Evolutionary conservation across 2,113 vertebrate genomes (phyloP).

Genomic region (Rhadina sibilatrix): DNA sequence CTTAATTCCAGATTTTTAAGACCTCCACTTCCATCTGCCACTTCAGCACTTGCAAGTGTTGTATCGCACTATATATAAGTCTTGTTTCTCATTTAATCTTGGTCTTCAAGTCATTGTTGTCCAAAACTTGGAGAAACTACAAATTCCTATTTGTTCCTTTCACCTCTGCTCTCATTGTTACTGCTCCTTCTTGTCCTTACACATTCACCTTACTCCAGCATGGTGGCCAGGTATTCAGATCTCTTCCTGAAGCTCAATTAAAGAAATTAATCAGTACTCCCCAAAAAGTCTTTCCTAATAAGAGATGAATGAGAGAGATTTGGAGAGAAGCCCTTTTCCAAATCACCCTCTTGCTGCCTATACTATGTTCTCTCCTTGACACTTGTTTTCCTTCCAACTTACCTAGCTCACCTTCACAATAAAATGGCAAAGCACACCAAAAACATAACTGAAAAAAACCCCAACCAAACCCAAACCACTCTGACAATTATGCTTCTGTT

Average conservation of each 20-base stretch:
- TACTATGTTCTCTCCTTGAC: background rate
- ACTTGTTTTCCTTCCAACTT: background rate
- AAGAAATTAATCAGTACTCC: background rate
- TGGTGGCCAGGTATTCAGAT: background rate
- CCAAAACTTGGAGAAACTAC: background rate
- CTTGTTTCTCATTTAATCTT: background rate
- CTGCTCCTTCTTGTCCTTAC: background rate
- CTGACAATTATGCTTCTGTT: background rate
- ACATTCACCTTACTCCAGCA: background rate
- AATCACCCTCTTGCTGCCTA: background rate
- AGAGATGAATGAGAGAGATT: background rate
- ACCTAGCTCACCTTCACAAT: background rate
- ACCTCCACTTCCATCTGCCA: background rate
- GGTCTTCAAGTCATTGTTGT: background rate
- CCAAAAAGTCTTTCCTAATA: background rate
- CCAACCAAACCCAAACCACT: background rate
- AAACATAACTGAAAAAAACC: background rate
- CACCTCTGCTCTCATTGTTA: background rate
- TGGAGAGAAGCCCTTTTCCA: background rate
- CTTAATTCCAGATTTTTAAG: background rate
- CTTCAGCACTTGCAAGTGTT: background rate
- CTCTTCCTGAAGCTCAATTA: background rate
- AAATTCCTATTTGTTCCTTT: background rate
- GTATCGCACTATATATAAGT: background rate
- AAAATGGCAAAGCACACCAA: background rate